Conservation (phyloP, 1,140 invertebrate genomes). For the Trichoplusia ni region DNA sequence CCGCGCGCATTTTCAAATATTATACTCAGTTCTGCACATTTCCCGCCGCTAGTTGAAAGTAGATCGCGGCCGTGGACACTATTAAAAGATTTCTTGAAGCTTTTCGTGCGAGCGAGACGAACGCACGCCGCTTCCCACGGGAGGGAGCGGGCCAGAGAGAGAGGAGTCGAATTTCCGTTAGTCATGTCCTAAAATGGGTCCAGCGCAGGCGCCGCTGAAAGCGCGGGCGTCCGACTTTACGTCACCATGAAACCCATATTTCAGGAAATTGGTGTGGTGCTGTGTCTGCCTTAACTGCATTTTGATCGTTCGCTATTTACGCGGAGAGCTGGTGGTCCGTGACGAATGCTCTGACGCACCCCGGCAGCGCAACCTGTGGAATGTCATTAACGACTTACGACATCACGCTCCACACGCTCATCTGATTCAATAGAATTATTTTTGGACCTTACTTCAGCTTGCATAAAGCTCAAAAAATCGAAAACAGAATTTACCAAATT, state of each 20-base stretch:
- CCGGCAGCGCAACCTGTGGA: constrained; percentile 55
- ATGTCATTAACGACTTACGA: constrained; percentile 72
- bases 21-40: constrained; percentile 60
- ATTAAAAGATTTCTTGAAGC: constrained; percentile 81
- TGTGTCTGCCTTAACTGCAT: constrained; percentile 60
- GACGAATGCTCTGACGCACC: constrained; percentile 72
- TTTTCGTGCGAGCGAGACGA: constrained; percentile 75
- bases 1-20: constrained; percentile 56
- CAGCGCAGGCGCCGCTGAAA: constrained; percentile 79
- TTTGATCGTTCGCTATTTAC: constrained; percentile 46
- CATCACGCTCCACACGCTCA: constrained; percentile 41
- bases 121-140: constrained; percentile 63
- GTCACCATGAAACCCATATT: constrained; percentile 77
- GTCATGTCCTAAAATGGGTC: constrained; percentile 86
- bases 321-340: constrained; percentile 48
- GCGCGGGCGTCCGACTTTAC: constrained; percentile 77
- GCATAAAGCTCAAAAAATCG: neutral
- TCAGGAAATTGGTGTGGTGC: constrained; percentile 68
- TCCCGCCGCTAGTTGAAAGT: constrained; percentile 79
- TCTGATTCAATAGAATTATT: constrained; percentile 13
- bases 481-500: neutral
- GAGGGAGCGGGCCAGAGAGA: constrained; percentile 76
- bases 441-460: constrained; percentile 18
- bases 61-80: constrained; percentile 81
- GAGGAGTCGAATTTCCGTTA: constrained; percentile 84